Evolutionary conservation across 2,797 vertebrate species (phyloP).

Genomic region (Chloroceryle inda): DNA sequence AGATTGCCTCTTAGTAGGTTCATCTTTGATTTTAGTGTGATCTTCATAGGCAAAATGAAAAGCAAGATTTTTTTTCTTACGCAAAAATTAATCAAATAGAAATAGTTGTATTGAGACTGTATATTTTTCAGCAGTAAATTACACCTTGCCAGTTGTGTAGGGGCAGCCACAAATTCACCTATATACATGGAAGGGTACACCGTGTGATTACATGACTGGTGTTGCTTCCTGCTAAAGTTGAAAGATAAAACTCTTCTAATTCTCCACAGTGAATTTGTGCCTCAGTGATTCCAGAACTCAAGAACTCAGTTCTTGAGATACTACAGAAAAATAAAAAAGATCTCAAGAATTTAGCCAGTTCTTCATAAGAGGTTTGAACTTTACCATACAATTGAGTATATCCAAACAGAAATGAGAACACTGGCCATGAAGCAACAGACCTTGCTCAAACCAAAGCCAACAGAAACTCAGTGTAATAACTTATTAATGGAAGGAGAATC

Average conservation of each 20-base stretch:
- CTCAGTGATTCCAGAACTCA: neutral
- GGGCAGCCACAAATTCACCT: neutral
- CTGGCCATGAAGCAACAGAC: neutral
- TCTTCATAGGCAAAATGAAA: neutral
- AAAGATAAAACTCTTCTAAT: neutral
- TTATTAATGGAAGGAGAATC: neutral
- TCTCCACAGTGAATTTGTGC: neutral
- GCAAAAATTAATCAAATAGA: neutral
- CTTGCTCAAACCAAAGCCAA: neutral
- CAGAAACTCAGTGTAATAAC: neutral
- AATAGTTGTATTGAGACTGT: neutral
- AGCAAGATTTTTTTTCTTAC: neutral
- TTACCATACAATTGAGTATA: neutral
- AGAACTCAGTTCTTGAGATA: neutral
- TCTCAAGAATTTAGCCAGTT: neutral
- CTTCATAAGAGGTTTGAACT: neutral
- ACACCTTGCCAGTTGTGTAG: neutral
- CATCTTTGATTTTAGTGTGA: neutral
- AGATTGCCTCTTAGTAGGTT: neutral
- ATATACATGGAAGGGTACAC: neutral
- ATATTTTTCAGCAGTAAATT: neutral
- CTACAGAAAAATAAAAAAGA: neutral
- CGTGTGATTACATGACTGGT: neutral
- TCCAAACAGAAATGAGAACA: neutral
- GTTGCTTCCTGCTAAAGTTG: neutral